phyloP scores from a whole-genome alignment of 2,888 invertebrate genomes.

The Augiades crinisus region DNA sequence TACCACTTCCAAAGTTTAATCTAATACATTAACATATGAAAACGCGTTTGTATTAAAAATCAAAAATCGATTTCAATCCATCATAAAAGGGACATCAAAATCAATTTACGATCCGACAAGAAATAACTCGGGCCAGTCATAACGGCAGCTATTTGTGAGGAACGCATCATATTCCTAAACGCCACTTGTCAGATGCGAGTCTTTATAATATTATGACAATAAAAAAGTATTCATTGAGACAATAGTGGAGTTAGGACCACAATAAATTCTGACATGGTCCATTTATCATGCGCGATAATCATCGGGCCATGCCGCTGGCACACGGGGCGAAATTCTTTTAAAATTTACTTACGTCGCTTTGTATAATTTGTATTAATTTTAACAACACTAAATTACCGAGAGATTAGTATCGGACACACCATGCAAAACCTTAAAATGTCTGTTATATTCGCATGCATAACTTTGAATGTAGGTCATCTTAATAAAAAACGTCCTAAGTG shows the following conservation, averaged over 20 bases:
- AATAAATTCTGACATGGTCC: slow-evolving; percentile 75
- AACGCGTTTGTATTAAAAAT: slow-evolving; percentile 61
- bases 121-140: slow-evolving; percentile 50
- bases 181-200: slow-evolving; percentile 68
- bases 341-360: slow-evolving; percentile 58
- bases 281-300: slow-evolving; percentile 76
- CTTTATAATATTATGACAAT: slow-evolving; percentile 72
- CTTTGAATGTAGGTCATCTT: neutral
- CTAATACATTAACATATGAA: slow-evolving; percentile 71
- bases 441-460: neutral
- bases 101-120: slow-evolving; percentile 66
- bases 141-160: slow-evolving; percentile 46
- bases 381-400: neutral
- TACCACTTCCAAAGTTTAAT: slow-evolving; percentile 51
- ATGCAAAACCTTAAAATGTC: neutral
- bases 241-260: slow-evolving; percentile 71
- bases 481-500: too few relatives aligned
- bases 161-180: slow-evolving; percentile 65
- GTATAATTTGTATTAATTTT: slow-evolving; percentile 46
- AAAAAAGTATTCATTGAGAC: slow-evolving; percentile 80
- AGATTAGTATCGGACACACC: neutral
- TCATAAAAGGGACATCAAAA: slow-evolving; percentile 72
- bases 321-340: slow-evolving; percentile 64
- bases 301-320: slow-evolving; percentile 54
- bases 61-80: slow-evolving; percentile 64